Percentiles rank a stretch among this genome's conserved stretches.
Conservation (phyloP, 2,797 vertebrate genomes). For the Mareca strepera region DNA sequence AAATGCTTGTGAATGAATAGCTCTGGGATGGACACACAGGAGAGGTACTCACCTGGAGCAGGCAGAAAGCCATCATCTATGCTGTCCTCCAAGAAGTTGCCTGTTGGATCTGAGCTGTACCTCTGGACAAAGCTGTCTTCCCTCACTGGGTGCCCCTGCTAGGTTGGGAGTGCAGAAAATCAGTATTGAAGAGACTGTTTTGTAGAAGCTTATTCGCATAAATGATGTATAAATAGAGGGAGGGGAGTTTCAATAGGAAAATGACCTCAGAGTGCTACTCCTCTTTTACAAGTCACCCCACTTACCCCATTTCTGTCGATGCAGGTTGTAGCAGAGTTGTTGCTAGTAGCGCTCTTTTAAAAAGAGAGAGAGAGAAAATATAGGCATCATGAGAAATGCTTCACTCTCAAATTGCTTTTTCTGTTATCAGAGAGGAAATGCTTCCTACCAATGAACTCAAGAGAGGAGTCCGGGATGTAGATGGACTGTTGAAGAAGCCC, state of each 20-base stretch:
- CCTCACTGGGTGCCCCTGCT: conserved; percentile 84
- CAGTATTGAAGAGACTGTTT: neutral
- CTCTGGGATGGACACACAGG: neutral
- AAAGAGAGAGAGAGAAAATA: conserved; percentile 9
- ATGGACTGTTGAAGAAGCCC: conserved; percentile 88
- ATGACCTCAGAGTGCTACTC: neutral
- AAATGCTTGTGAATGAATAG: neutral
- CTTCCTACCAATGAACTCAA: conserved; percentile 86
- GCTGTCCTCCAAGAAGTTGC: conserved; percentile 71
- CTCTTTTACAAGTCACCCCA: neutral
- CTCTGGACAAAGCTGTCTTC: conserved; percentile 88
- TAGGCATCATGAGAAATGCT: neutral
- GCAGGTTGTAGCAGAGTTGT: conserved; percentile 82
- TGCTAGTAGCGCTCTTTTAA: conserved; percentile 89
- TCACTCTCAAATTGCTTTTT: neutral
- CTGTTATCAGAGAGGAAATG: neutral
- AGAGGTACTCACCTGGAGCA: conserved; percentile 83
- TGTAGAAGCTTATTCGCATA: neutral
- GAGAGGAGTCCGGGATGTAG: conserved; percentile 87
- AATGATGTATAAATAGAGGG: neutral
- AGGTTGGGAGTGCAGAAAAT: neutral
- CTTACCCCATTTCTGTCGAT: conserved; percentile 88
- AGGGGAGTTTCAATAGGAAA: neutral
- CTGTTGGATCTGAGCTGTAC: conserved; percentile 91
- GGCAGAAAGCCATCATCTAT: conserved; percentile 84